Evolutionary conservation across 2,797 vertebrate species (phyloP).

Genomic region (Parauchenoglanis ngamensis): DNA sequence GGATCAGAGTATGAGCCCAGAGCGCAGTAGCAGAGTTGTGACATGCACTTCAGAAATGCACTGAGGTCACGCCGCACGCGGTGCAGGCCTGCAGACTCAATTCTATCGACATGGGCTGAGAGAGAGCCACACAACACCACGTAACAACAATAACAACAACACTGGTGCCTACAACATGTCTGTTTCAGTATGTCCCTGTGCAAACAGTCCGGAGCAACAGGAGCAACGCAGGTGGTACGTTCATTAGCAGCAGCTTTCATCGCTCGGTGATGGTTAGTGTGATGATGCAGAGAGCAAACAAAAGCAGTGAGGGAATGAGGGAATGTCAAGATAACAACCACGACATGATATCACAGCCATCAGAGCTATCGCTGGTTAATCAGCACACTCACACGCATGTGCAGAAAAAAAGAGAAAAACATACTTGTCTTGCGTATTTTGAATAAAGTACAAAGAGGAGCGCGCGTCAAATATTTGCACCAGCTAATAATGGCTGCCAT

Average conservation of each 20-base stretch:
- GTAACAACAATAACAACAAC: slow-evolving; percentile 45
- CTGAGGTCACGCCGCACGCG: slow-evolving; percentile 43
- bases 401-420: slow-evolving; percentile 26
- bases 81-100: slow-evolving; percentile 43
- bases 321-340: slow-evolving; percentile 35
- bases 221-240: slow-evolving; percentile 23
- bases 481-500: slow-evolving; percentile 14
- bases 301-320: slow-evolving; percentile 21
- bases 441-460: neutral
- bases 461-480: slow-evolving; percentile 37
- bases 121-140: slow-evolving; percentile 40
- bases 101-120: slow-evolving; percentile 41
- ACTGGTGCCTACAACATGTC: slow-evolving; percentile 32
- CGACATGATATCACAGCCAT: slow-evolving; percentile 39
- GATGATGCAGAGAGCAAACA: slow-evolving; percentile 32
- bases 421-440: slow-evolving; percentile 43
- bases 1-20: slow-evolving; percentile 50
- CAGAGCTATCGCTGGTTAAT: slow-evolving; percentile 31
- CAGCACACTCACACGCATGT: slow-evolving; percentile 18
- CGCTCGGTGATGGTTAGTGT: slow-evolving; percentile 6
- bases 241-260: slow-evolving; percentile 35
- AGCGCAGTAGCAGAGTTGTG: slow-evolving; percentile 44
- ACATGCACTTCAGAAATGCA: slow-evolving; percentile 37
- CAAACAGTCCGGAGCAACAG: slow-evolving; percentile 2
- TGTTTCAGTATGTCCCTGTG: slow-evolving; percentile 10